Evolutionary conservation across 2,113 vertebrate species (phyloP).

Genomic region (Balaenoptera acutorostrata): DNA sequence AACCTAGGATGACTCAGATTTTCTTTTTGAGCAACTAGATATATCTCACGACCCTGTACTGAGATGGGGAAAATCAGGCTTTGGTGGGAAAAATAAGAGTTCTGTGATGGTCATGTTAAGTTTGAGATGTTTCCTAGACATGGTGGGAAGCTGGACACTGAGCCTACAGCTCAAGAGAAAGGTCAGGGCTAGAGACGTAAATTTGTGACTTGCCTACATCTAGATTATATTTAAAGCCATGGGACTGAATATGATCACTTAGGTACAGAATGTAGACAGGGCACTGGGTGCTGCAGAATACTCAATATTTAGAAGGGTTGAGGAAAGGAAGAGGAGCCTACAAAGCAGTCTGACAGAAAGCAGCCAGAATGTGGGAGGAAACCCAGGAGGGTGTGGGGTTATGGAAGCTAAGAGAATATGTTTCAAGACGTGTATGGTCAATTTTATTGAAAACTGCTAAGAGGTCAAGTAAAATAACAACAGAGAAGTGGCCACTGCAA

Average conservation of each 20-base stretch:
- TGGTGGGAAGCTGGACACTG: background rate
- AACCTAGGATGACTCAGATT: background rate
- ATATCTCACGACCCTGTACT: background rate
- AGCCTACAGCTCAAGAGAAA: background rate
- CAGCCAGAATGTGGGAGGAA: background rate
- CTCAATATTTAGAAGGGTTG: background rate
- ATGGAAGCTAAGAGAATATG: background rate
- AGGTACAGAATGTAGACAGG: background rate
- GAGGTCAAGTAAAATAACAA: constrained; percentile 1
- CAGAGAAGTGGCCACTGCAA: background rate
- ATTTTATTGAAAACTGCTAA: constrained; percentile 32
- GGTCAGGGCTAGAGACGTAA: background rate
- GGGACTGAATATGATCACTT: background rate
- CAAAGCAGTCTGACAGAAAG: background rate
- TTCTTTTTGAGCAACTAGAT: background rate
- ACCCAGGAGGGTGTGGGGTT: background rate
- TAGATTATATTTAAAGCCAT: background rate
- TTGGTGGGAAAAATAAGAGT: background rate
- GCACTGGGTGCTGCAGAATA: background rate
- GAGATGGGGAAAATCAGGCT: background rate
- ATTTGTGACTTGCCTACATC: background rate
- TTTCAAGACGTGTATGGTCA: background rate
- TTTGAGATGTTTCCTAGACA: background rate
- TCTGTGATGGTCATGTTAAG: background rate
- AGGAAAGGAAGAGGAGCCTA: background rate